Evolutionary conservation across 2,113 vertebrate genomes (phyloP), one percentile per base, ranked within the genome.

Genomic region (Menidia beryllina): DNA sequence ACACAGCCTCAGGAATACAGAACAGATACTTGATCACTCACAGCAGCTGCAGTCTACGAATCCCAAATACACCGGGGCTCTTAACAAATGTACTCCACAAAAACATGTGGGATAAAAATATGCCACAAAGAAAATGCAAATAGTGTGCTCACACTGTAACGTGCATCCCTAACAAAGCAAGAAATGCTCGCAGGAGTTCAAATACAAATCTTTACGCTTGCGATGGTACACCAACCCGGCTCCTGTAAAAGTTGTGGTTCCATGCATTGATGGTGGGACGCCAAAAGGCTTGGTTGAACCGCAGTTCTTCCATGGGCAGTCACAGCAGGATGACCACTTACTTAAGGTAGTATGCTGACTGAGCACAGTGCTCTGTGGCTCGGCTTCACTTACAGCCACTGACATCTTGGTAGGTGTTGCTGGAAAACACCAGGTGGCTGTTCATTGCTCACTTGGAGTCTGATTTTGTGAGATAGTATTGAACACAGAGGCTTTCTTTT

Each of bases 1-100:
- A 85, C 89, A 87, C 27, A 36, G 78, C 83, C 38, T 61, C 59
- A 77, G 80, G 91, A 93, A 93, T 92, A 92, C 86, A 88, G 86
- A 92, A 58, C 70, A 89, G 88, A 83, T 79, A 48, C 65, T 45
- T 49, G 57, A 65, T 58, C 75, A 45, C 25, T 55, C 71, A 72
- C 65, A 72, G 79, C 79, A 82, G 82, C 85, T 65, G 84, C 69
- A 72, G 68, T 79, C 54, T 51, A 41, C 21, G 60, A 72, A 78
- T 74, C 63, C 79, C 20, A 49, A 89, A 77, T 54, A 81, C 79
- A 64, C 47, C 14, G 17, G 59, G 74, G 52, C 65, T 39, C 65
- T 50, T 26, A 60, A 70, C 1, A 8, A 55, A 72, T 58, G 52
- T 38, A 61, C 17, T 45, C 48, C 79, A 72, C 68, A 74, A 47